Base-by-base conservation (phyloP, 2,113 vertebrate species). In the Larimichthys polyactis region DNA sequence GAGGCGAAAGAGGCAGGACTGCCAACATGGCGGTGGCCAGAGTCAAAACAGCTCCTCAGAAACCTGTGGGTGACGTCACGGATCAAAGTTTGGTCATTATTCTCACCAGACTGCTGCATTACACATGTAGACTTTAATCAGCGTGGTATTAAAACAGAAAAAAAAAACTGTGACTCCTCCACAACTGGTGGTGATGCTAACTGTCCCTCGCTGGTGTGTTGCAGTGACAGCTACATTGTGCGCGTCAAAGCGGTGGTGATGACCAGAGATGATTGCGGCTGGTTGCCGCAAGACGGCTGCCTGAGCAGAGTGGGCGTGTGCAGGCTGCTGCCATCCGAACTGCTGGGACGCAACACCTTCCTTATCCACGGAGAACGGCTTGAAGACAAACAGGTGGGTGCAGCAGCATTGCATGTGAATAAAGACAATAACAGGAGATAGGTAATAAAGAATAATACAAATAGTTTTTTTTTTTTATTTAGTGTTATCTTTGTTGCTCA, bases 181-280 rank as follows among this genome's bases (percentile, higher is more conserved):
- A 4, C 44, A 46, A 2, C 44, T 46, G 12, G 44, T 14, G 11
- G 44, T 46, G 11, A 14, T 74, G 27, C 27, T 58, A 27, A 52
- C 57, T 0, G 3, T n/a, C 0, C 10, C 7, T 40, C 48, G 72
- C 11, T 49, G 20, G 3, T 52, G 15, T 3, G 36, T 55, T 66
- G 51, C 95, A 99, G 98, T 96, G 98, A 99, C 96, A 98, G 96
- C 96, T 99, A 98, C 95, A 97, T 99, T 85, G 98, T 98, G 93
- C 96, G 98, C 71, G 98, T 99, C 91, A 99, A 98, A 96, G 98
- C 98, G 85, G 97, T 99, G 96, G 98, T 99, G 95, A 99, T 99
- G 98, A 99, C 97, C 94, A 94, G 98, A 94, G 98, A 99, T 94
- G 98, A 99, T 91, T 98, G 97, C 76, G 98, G 98, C 92, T 99